Evolutionary conservation across 2,888 invertebrate species (phyloP), one percentile per base, ranked within the genome.

Genomic region (Hemistola chrysoprasaria): DNA sequence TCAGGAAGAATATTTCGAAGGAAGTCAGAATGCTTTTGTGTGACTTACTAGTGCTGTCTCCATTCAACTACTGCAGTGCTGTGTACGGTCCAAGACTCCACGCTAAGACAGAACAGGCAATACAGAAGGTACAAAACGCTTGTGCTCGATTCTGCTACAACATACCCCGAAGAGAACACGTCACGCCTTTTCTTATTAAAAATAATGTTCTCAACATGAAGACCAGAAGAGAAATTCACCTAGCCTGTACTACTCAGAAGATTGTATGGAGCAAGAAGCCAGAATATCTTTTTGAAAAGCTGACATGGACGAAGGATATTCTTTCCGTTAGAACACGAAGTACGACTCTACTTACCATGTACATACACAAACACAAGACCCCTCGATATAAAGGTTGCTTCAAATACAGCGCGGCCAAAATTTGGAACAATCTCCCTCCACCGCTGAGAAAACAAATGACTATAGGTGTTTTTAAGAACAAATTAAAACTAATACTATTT

Each of bases 31-130:
- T 25, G 3, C 3, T n/a, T 7, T 8, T 20, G 2, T 20, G n/a
- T 26, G 33, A 34, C 7, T 5, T 20, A 6, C 20, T 34, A 8
- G 24, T 34, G 4, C 10, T 34, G 1, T 34, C 33, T 8, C 21
- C 11, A 2, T 25, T 34, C 21, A 47, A 43, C 7, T 50, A 50
- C 7, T 47, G 42, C 11, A 40, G 41, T 21, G 24, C 47, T 0
- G 47, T 47, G 0, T 49, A 40, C 16, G 49, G 50, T 0, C 49
- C 49, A 0, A 38, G 47, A n/a, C 8, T 54, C 1, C 21, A 34
- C 6, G 21, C 23, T 1, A 40, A 28, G 5, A 40, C 38, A 1
- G 33, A 40, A 31, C 35, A 22, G 6, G 27, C 44, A 4, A 49
- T 53, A 7, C 52, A 53, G 9, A 4, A 47, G 6, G 34, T 30